Evolutionary conservation across 2,888 invertebrate genomes (phyloP).

Genomic region (Esperia sulphurella): DNA sequence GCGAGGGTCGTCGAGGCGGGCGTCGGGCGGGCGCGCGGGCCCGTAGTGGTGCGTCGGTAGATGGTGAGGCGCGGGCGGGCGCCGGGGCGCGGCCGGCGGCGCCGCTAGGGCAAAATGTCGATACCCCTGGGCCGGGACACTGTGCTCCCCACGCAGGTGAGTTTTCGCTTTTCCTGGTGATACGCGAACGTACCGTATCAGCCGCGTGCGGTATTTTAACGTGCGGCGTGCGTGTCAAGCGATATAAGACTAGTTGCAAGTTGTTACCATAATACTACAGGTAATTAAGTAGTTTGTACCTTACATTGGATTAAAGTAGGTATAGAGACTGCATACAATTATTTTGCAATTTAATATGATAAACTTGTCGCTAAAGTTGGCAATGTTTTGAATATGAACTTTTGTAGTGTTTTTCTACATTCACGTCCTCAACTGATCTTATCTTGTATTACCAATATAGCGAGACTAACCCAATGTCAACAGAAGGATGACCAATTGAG

Average conservation of each 20-base stretch:
- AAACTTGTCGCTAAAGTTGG: neutral
- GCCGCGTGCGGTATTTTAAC: slow-evolving; percentile 5
- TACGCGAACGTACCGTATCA: slow-evolving; percentile 10
- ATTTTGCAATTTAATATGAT: no score
- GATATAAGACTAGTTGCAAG: neutral
- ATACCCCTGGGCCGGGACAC: slow-evolving; percentile 77
- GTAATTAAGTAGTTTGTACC: neutral
- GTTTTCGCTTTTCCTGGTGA: slow-evolving; percentile 36
- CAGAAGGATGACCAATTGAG: neutral
- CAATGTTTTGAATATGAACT: neutral
- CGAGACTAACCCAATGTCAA: neutral
- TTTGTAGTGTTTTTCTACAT: neutral
- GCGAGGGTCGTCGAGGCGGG: slow-evolving; percentile 41
- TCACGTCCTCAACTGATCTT: neutral
- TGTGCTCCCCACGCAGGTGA: slow-evolving; percentile 74
- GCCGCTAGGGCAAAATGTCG: slow-evolving; percentile 75
- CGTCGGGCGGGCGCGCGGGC: slow-evolving; percentile 40
- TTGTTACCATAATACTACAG: neutral
- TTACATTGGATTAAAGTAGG: neutral
- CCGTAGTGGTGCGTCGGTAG: slow-evolving; percentile 62
- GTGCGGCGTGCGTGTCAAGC: slow-evolving; percentile 1
- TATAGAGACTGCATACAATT: neutral
- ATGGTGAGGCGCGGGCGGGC: slow-evolving; percentile 71
- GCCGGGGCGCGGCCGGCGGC: slow-evolving; percentile 77
- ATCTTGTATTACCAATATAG: neutral